Evolutionary conservation across 2,113 vertebrate genomes (phyloP), one percentile per base, ranked within the genome.

Genomic region (Gnathochromis pfefferi): DNA sequence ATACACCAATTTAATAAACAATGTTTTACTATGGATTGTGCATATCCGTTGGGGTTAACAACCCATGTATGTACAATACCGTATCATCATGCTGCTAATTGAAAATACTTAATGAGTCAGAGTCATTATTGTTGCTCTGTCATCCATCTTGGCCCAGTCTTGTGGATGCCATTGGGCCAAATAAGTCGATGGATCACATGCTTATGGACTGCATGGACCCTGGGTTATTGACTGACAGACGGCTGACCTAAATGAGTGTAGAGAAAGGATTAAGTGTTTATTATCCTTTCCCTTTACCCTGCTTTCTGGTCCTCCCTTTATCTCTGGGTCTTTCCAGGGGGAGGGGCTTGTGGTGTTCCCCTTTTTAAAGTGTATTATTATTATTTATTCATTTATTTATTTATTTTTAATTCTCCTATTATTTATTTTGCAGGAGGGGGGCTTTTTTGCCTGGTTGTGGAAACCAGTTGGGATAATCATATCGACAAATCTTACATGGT

Each of bases 251-350:
- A 94, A 95, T 95, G 89, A 94, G 82, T 45, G 86, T 63, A 91
- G 89, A 89, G 91, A 90, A 93, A 92, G 93, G 94, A 95, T 95
- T 94, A 92, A 90, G 87, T 93, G 91, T 96, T 93, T 95, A 92
- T 95, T 93, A 94, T 94, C 91, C 89, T 42, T 83, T 92, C 75
- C 63, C 84, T 87, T 92, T 89, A 93, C 92, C 93, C 89, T 57
- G 38, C 35, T 83, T 80, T 82, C 85, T 63, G 35, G 75, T 65
- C 83, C 82, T 65, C 85, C 80, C 85, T 87, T 88, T 88, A 85
- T 91, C 81, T 87, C 84, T 49, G 21, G 11, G 84, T 40, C 55
- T 91, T 68, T 65, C 54, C 19, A 19, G 80, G 79, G 86, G 92
- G 89, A 80, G 90, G 92, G 65, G 75, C 80, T 60, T 85, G 42